phyloP scores from a whole-genome alignment of 2,888 invertebrate genomes.

The Pharmacophagus antenor region DNA sequence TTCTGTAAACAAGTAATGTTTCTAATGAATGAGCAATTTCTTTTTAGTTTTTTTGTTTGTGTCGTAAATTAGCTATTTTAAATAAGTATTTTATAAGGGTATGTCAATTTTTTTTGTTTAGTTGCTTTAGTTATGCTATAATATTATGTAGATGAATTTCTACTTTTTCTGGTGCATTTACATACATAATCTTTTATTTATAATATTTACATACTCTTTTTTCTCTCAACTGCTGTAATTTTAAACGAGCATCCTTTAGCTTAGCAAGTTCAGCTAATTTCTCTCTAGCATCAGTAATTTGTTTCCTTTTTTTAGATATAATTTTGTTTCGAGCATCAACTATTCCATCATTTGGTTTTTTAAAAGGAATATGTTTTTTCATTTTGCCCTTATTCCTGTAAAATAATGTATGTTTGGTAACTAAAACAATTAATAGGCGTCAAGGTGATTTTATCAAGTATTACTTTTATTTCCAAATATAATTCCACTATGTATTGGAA shows the following conservation, averaged over 20 bases:
- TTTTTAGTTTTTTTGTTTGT: too few relatives aligned
- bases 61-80: too few relatives aligned
- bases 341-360: constrained; percentile 40
- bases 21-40: too few relatives aligned
- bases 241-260: constrained; percentile 87
- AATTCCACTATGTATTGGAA: background rate
- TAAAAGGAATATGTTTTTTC: constrained; percentile 38
- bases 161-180: background rate
- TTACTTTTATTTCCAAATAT: background rate
- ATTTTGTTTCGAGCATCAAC: constrained; percentile 89
- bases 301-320: constrained; percentile 87
- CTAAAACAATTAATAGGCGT: background rate
- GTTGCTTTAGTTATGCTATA: too few relatives aligned
- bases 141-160: too few relatives aligned
- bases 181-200: background rate
- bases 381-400: constrained; percentile 36
- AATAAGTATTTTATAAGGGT: too few relatives aligned
- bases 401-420: constrained; percentile 13
- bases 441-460: background rate
- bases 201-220: constrained; percentile 53
- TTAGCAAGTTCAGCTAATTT: constrained; percentile 88
- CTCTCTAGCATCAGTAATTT: constrained; percentile 90
- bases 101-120: too few relatives aligned
- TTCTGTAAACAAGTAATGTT: too few relatives aligned
- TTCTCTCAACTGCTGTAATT: constrained; percentile 84